Conservation (phyloP, 2,113 vertebrate species). For the Heterotilapia buettikoferi region DNA sequence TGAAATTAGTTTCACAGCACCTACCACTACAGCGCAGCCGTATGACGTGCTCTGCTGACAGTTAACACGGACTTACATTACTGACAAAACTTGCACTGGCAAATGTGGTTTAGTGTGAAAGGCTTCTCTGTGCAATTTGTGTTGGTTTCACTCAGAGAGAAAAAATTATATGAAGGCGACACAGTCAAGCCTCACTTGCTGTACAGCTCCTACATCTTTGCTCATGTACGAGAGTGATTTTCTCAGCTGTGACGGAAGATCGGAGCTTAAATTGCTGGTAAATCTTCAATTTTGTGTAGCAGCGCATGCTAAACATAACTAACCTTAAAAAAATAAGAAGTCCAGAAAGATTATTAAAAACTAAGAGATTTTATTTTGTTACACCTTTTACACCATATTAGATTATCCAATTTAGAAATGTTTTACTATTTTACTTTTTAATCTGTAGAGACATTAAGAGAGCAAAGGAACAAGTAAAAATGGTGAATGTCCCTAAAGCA, state of each 20-base stretch:
- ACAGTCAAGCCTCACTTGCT: background rate
- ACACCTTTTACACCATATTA: background rate
- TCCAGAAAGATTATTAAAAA: background rate
- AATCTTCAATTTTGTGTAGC: background rate
- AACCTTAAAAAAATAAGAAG: background rate
- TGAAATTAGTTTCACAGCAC: slow-evolving; percentile 33
- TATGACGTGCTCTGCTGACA: background rate
- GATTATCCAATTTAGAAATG: background rate
- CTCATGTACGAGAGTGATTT: background rate
- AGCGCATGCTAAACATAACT: background rate
- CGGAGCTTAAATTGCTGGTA: background rate
- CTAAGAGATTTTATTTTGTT: background rate
- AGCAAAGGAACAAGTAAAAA: background rate
- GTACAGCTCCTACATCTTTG: background rate
- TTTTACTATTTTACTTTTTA: background rate
- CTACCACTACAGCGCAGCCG: background rate
- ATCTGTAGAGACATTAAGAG: background rate
- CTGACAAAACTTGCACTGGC: slow-evolving; percentile 30
- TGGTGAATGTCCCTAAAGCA: background rate
- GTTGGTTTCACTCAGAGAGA: background rate
- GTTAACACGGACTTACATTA: slow-evolving; percentile 15
- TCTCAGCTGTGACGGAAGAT: background rate
- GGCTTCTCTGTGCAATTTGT: slow-evolving; percentile 34
- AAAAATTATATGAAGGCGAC: background rate
- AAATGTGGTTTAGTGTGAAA: slow-evolving; percentile 10